Percentiles rank a stretch among this genome's conserved stretches.
phyloP scores from a whole-genome alignment of 1,140 invertebrate genomes.

The Eupeodes corollae region DNA sequence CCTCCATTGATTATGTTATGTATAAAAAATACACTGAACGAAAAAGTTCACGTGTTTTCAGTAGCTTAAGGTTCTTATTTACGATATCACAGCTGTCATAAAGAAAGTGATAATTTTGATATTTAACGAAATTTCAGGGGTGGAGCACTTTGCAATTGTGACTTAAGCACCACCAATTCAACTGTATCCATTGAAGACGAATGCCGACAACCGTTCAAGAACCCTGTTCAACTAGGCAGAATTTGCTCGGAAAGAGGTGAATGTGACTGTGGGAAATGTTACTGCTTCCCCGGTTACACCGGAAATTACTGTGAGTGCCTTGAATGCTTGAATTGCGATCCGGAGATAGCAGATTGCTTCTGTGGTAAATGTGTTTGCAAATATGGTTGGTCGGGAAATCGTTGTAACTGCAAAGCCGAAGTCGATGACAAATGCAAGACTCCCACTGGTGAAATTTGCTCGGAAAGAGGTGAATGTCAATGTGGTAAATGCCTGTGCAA shows the following conservation, averaged over 20 bases:
- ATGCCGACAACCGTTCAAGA: constrained; percentile 33
- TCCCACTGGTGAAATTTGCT: constrained; percentile 46
- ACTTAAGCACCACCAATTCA: constrained; percentile 34
- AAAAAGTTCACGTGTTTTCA: no score
- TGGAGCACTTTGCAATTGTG: constrained; percentile 42
- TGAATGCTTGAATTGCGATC: constrained; percentile 38
- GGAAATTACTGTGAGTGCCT: constrained; percentile 44
- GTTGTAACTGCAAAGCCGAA: constrained; percentile 22
- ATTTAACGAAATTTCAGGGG: no score
- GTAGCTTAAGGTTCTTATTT: no score
- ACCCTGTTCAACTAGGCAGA: constrained; percentile 23
- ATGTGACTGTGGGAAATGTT: constrained; percentile 41
- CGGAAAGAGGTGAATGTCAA: constrained; percentile 49
- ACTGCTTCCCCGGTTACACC: constrained; percentile 38
- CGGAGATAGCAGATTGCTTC: constrained; percentile 51
- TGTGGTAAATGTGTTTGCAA: constrained; percentile 69
- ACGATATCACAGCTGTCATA: no score
- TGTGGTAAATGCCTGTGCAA: constrained; percentile 65
- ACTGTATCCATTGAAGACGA: constrained; percentile 35
- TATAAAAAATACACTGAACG: no score
- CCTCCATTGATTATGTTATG: no score
- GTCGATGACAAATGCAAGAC: constrained; percentile 17
- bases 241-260: constrained; percentile 37
- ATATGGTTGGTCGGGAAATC: constrained; percentile 47
- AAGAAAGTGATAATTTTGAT: no score